Base-by-base conservation (phyloP, 2,113 vertebrate species). In the Gasterosteus nipponicus region DNA sequence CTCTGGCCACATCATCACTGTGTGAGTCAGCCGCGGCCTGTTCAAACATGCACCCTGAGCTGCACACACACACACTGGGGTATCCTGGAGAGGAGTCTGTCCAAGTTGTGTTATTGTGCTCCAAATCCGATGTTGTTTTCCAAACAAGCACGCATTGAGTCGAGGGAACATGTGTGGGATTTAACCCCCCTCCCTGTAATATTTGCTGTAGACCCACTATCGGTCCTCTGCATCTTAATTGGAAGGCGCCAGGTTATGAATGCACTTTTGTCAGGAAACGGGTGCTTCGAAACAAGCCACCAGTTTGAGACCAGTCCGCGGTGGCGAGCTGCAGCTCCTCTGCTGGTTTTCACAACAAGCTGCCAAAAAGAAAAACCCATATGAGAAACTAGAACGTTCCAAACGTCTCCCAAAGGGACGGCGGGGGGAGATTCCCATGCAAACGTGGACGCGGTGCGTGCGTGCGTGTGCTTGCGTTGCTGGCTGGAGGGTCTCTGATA, bases 251-350 rank as follows among this genome's bases (percentile, higher is more conserved):
- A 87, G 89, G 87, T 90, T 86, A 71, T 85, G 86, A 91, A 91
- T 90, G 93, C 94, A 95, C 94, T 94, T 94, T 92, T 86, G 90
- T 92, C 89, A 89, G 88, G 31, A 94, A 94, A 95, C 93, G 93
- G 94, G 94, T 94, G 94, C 94, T 93, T 90, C 85, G 39, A 91
- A 90, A 90, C 86, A 91, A 91, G 87, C 78, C 73, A 87, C 78
- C 73, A 79, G 86, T 83, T 85, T 79, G 84, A 92, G 90, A 89
- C 88, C 74, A 69, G 74, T 82, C 73, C n/a, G 4, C 0, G 47
- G 73, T 70, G 69, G 73, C 76, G 65, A 90, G 64, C 65, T 83
- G 75, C 69, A 65, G 66, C 70, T 89, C 15, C 69, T 81, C 79
- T 54, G 44, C 80, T 89, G 80, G 80, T 87, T 86, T 90, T 91